Evolutionary conservation across 2,113 vertebrate genomes (phyloP).

Genomic region (Podarcis muralis): DNA sequence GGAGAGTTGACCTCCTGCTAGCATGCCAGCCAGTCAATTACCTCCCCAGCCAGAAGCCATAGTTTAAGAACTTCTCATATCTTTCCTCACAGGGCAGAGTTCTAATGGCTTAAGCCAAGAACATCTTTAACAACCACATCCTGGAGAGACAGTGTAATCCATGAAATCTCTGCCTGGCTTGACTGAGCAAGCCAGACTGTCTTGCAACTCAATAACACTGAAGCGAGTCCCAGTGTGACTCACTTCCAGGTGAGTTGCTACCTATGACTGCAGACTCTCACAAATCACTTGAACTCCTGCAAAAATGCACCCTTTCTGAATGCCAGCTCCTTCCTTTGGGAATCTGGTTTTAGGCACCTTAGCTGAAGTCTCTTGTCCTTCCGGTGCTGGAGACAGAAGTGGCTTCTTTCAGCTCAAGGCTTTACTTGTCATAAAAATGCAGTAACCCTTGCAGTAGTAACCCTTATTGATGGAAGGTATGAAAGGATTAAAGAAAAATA

Average conservation of each 20-base stretch:
- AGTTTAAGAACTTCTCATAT: background rate
- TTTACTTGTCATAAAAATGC: background rate
- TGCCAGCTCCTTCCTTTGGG: background rate
- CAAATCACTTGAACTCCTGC: background rate
- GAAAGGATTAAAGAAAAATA: background rate
- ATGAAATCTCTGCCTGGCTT: background rate
- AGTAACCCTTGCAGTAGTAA: background rate
- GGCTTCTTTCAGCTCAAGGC: background rate
- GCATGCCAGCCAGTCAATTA: slow-evolving; percentile 15
- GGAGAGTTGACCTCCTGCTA: slow-evolving; percentile 4
- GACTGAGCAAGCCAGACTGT: background rate
- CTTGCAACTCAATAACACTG: background rate
- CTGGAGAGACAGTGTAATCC: background rate
- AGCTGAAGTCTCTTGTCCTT: background rate
- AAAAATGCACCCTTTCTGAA: background rate
- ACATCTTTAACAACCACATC: background rate
- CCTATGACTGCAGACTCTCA: background rate
- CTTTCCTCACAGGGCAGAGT: background rate
- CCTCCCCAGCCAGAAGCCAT: background rate
- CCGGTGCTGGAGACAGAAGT: background rate
- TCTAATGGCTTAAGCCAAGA: background rate
- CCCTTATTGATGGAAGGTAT: background rate
- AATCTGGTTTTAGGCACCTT: background rate
- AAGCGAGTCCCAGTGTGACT: background rate
- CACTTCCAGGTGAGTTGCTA: background rate